Conservation (phyloP, 2,888 invertebrate genomes). For the Eristalis intricaria region DNA sequence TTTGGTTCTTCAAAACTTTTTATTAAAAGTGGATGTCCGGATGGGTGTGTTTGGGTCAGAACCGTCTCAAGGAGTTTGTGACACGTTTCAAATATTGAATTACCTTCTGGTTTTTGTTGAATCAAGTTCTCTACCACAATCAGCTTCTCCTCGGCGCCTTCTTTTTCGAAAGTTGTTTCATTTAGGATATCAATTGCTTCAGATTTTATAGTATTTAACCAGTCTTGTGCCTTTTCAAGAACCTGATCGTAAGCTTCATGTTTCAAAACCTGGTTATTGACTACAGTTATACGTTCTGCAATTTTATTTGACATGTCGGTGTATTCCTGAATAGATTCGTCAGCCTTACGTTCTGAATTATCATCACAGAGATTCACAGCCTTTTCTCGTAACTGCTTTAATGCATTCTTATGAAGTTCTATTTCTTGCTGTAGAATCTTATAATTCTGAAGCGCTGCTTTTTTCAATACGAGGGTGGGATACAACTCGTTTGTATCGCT, state of each 20-base stretch:
- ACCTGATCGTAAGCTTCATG: slow-evolving; percentile 92
- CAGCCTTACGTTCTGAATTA: slow-evolving; percentile 88
- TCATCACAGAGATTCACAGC: slow-evolving; percentile 90
- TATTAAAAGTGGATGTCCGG: slow-evolving; percentile 88
- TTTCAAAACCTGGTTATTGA: slow-evolving; percentile 88
- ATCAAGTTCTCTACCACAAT: slow-evolving; percentile 88
- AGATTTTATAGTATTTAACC: slow-evolving; percentile 89
- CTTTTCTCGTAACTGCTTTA: slow-evolving; percentile 92
- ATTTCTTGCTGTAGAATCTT: slow-evolving; percentile 93
- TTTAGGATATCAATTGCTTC: slow-evolving; percentile 90
- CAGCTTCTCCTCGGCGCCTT: slow-evolving; percentile 89
- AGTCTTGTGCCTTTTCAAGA: slow-evolving; percentile 91
- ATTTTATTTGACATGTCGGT: slow-evolving; percentile 86
- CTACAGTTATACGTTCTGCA: slow-evolving; percentile 85
- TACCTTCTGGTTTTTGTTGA: slow-evolving; percentile 88
- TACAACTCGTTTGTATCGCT: slow-evolving; percentile 87
- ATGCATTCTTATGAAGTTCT: slow-evolving; percentile 90
- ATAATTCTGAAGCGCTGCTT: slow-evolving; percentile 90
- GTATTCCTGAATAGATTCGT: slow-evolving; percentile 88
- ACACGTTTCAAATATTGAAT: slow-evolving; percentile 87
- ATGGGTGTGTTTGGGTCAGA: slow-evolving; percentile 88
- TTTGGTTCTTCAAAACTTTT: slow-evolving; percentile 89
- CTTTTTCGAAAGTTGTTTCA: slow-evolving; percentile 89
- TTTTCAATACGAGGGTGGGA: slow-evolving; percentile 93
- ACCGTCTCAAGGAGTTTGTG: slow-evolving; percentile 88